Base-by-base conservation (phyloP, 2,888 invertebrate species). In the Rugalucina vietnamica region DNA sequence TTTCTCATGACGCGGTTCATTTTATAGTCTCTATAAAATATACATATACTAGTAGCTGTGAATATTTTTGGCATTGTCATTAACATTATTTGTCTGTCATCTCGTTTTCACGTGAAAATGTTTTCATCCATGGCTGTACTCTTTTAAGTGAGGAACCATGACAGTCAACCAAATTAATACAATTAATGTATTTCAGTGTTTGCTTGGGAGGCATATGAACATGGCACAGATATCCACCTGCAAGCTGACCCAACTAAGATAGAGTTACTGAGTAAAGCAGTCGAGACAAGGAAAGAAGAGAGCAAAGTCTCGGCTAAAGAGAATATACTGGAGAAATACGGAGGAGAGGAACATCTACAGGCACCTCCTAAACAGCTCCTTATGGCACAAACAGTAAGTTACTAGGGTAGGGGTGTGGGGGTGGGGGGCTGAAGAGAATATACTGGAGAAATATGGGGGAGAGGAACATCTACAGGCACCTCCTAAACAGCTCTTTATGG, bases 161-260 rank as follows among this genome's bases (percentile, higher is more conserved):
- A n/a, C n/a, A n/a, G n/a, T n/a, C n/a, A n/a, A n/a, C n/a, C n/a
- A n/a, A n/a, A n/a, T n/a, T n/a, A n/a, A n/a, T n/a, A n/a, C n/a
- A n/a, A n/a, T n/a, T n/a, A n/a, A 24, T 54, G 65, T 70, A 85
- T 84, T 88, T 5, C 91, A 95, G 94, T 98, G 93, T 99, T 99
- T 96, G 99, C 99, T 2, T 99, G 99, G 99, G 98, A 99, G 93
- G 99, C 99, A 3, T 97, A 98, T 93, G 97, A 98, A 82, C 92
- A 93, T 79, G 95, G 95, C 3, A 92, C 93, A 34, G 95, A 95
- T 60, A 93, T 95, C 12, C 94, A 95, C 85, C 96, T 99, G 80
- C 96, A 99, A 89, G 99, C 99, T 2, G 99, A 99, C 95, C 99
- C 99, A 10, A 99, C 99, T 18, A 99, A 99, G 95, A 95, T 99